phyloP scores from a whole-genome alignment of 2,888 invertebrate species.

The Napeogenes sylphis region DNA sequence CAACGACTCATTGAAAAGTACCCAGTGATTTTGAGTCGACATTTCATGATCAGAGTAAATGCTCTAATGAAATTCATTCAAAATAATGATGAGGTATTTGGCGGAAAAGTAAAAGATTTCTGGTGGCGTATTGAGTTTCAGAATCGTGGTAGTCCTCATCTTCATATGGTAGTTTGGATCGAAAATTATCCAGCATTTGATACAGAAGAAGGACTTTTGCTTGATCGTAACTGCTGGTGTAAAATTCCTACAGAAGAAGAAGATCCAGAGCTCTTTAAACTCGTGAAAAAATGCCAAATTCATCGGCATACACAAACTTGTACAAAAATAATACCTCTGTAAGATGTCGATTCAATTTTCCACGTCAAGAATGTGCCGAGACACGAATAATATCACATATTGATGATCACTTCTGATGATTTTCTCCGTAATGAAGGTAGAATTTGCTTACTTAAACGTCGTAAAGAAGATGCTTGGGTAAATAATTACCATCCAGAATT shows the following conservation, averaged over 20 bases:
- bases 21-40: slow-evolving; percentile 26
- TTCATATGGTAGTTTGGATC: no score
- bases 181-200: no score
- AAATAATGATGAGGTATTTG: slow-evolving; percentile 24
- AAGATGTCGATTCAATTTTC: slow-evolving; percentile 31
- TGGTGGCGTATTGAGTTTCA: slow-evolving; percentile 33
- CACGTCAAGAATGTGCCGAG: slow-evolving; percentile 18
- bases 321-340: slow-evolving; percentile 18
- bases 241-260: slow-evolving; percentile 5
- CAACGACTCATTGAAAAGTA: slow-evolving; percentile 21
- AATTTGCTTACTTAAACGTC: slow-evolving; percentile 18
- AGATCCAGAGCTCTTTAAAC: no score
- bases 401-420: slow-evolving; percentile 14
- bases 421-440: slow-evolving; percentile 13
- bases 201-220: no score
- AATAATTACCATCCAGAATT: slow-evolving; percentile 33
- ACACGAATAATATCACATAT: no score
- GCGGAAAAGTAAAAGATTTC: slow-evolving; percentile 25
- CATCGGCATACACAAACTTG: slow-evolving; percentile 28
- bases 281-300: slow-evolving; percentile 26
- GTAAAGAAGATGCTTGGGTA: slow-evolving; percentile 8
- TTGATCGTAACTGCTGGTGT: no score
- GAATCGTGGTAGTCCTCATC: slow-evolving; percentile 27
- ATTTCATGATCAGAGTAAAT: slow-evolving; percentile 25
- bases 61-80: slow-evolving; percentile 26